These are phyloP conservation scores for Lacerta agilis DNA, from an alignment of 2,797 vertebrate species.

Conservation along the genomic window DNA sequence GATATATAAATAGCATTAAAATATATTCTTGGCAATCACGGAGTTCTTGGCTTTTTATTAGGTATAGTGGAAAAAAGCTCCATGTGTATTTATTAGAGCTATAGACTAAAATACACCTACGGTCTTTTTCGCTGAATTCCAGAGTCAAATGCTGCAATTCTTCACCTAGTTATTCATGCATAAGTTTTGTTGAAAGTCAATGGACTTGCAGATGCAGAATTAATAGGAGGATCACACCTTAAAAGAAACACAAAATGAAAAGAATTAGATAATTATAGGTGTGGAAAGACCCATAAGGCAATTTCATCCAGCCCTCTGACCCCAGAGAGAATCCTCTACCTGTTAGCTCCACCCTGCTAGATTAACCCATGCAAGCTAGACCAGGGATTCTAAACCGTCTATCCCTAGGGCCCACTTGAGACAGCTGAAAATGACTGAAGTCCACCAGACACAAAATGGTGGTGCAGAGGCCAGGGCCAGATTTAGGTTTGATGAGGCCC, in stretches of 20 bases:
- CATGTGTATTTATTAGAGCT: background rate
- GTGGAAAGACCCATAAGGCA: background rate
- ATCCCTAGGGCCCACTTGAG: too few species aligned
- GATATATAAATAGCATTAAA: slow-evolving; percentile 16
- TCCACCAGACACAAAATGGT: too few species aligned
- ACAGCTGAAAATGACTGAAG: too few species aligned
- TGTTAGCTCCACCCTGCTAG: background rate
- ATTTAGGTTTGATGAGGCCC: too few species aligned
- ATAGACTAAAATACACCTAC: background rate
- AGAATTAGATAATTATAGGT: slow-evolving; percentile 20
- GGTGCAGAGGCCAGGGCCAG: too few species aligned
- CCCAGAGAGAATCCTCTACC: background rate
- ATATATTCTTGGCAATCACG: background rate
- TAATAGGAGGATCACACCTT: slow-evolving; percentile 18
- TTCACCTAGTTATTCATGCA: slow-evolving; percentile 12
- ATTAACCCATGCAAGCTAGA: background rate
- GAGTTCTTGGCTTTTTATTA: slow-evolving; percentile 13
- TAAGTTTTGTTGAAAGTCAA: slow-evolving; percentile 10
- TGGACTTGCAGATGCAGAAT: background rate
- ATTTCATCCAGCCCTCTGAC: background rate
- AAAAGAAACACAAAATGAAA: background rate
- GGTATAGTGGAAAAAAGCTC: slow-evolving; percentile 6
- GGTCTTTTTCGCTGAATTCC: background rate
- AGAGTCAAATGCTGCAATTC: background rate
- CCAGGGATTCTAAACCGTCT: background rate